Evolutionary conservation across 1,140 invertebrate genomes (phyloP).

Genomic region (Melitaea cinxia): DNA sequence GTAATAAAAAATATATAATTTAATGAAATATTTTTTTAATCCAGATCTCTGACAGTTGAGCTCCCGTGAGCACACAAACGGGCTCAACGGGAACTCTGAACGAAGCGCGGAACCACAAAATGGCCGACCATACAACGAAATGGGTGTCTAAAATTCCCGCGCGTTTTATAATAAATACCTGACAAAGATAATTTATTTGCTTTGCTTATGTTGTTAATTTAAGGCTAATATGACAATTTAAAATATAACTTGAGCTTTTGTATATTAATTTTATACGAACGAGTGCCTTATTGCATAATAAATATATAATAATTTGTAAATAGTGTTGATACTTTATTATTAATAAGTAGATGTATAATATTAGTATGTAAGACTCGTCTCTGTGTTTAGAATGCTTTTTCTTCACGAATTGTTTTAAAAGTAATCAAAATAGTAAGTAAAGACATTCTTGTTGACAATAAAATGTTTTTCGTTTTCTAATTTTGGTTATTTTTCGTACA

Average conservation of each 20-base stretch:
- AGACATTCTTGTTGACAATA: not conserved
- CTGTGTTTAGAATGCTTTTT: conserved; percentile 16
- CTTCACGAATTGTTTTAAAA: not conserved
- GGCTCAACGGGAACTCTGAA: conserved; percentile 72
- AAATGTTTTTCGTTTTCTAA: not conserved
- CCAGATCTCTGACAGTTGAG: conserved; percentile 78
- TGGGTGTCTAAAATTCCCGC: conserved; percentile 53
- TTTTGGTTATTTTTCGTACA: not conserved
- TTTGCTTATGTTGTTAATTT: not conserved
- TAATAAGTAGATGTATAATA: conserved; percentile 20
- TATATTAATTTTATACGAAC: not conserved
- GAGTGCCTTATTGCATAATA: conserved; percentile 41
- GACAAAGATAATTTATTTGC: conserved; percentile 34
- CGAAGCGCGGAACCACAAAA: conserved; percentile 55
- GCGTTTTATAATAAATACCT: conserved; percentile 11
- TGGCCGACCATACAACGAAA: conserved; percentile 65
- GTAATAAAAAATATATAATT: conserved; percentile 1
- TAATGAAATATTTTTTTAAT: conserved; percentile 13
- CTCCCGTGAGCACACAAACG: conserved; percentile 72
- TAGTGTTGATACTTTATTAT: conserved; percentile 40
- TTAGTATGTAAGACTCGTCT: conserved; percentile 17
- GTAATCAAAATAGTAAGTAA: not conserved
- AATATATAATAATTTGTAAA: conserved; percentile 40
- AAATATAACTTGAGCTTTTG: not conserved
- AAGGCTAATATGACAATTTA: too few species aligned